Base-by-base conservation (phyloP, 2,888 invertebrate species). In the Ariolimax columbianus region DNA sequence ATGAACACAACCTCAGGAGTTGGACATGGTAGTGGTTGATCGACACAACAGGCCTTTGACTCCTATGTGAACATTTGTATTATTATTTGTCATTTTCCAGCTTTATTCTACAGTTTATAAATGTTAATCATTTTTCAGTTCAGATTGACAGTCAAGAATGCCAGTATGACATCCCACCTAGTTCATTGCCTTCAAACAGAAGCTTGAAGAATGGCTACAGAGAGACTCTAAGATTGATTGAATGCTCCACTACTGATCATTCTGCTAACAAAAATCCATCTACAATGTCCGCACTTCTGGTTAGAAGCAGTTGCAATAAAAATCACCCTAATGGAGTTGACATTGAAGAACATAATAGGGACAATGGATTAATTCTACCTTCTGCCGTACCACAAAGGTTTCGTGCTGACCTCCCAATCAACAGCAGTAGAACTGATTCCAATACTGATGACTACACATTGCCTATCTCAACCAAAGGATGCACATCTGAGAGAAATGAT, bases 81-180 rank as follows among this genome's bases (percentile, higher is more conserved):
- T n/a, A n/a, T n/a, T n/a, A n/a, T n/a, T n/a, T n/a, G n/a, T n/a
- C n/a, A n/a, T n/a, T n/a, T 9, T 47, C 14, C 47, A 9, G 47
- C 47, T 9, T 9, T 47, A 47, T 30, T 6, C 30, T 66, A 66
- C 23, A 70, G 19, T 36, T 70, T 36, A 36, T 70, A 19, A 36
- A 38, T 72, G 3, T 14, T 43, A 9, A 73, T 47, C 73, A 43
- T 78, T n/a, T 78, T 63, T 78, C 78, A 79, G 66, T 17, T 36
- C 30, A 40, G 7, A 0, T 63, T 1, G 38, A n/a, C n/a, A 55
- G 11, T 66, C 79, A n/a, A 66, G 79, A 79, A 30, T 36, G 66
- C 33, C 81, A 70, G 70, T 81, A 81, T 81, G 81, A 81, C 72
- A 81, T 14, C 17, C 81, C 81, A 36, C 36, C 70, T 7, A 70